A percentile compares a stretch with the other conserved stretches of the same genome.
Evolutionary conservation across 2,797 vertebrate genomes (phyloP).

Genomic region (Allobates femoralis): DNA sequence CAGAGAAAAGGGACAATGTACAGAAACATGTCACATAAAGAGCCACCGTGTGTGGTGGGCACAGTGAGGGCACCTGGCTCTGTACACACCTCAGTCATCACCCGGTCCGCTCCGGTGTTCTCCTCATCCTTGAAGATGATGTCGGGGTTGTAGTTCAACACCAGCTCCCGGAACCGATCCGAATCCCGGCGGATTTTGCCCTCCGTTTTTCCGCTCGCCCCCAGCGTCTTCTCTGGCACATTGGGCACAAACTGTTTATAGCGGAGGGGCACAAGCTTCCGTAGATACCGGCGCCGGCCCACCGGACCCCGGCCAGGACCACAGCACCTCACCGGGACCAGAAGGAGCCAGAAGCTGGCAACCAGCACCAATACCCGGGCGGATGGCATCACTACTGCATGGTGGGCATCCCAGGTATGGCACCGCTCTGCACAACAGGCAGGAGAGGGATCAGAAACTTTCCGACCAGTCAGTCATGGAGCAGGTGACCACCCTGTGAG

Average conservation of each 20-base stretch:
- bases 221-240: conserved; percentile 92
- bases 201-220: conserved; percentile 92
- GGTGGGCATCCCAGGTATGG: conserved; percentile 29
- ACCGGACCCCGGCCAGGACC: conserved; percentile 87
- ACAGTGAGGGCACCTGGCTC: neutral
- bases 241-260: conserved; percentile 94
- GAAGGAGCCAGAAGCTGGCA: conserved; percentile 74
- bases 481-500: too few relatives aligned
- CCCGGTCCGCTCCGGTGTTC: conserved; percentile 91
- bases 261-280: conserved; percentile 87
- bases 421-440: neutral
- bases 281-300: conserved; percentile 80
- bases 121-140: conserved; percentile 98
- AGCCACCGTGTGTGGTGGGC: too few relatives aligned
- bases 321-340: conserved; percentile 81
- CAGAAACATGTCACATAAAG: neutral
- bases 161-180: conserved; percentile 90
- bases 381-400: conserved; percentile 49
- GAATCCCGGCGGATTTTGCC: conserved; percentile 89
- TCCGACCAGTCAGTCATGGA: neutral
- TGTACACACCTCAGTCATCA: conserved; percentile 92
- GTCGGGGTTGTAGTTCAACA: conserved; percentile 97
- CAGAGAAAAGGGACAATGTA: neutral
- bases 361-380: conserved; percentile 70
- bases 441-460: neutral